Evolutionary conservation across 2,113 vertebrate genomes (phyloP), one percentile per base, ranked within the genome.

Genomic region (Nesogale talazaci): DNA sequence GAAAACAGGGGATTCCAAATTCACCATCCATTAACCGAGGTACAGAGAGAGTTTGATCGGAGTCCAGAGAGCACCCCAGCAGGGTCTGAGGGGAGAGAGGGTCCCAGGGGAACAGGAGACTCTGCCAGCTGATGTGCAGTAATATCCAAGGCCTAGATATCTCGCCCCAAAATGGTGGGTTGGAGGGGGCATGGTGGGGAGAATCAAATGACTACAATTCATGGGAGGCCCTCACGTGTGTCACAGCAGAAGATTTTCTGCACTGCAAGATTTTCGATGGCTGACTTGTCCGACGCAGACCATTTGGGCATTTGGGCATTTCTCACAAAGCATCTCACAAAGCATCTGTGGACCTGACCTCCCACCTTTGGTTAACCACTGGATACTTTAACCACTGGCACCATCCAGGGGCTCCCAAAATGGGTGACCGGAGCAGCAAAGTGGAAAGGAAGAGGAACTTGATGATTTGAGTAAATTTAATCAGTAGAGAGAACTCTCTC

Each of bases 1-100:
- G 38, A 75, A 85, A 94, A 88, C 40, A 19, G 10, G 34, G 82
- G 82, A 76, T 65, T 90, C 67, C 82, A 91, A 89, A 52, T 80
- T 65, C 80, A 65, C 19, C 83, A 70, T 78, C 69, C 34, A 93
- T 36, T 74, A 89, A 52, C 14, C 46, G 14, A 52, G 10, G 46
- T 52, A n/a, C n/a, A 52, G 42, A 5, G 46, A 52, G 46, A 52
- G 46, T 11, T 52, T 52, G 46, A 52, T 6, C n/a, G 46, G 14
- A 52, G 46, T 52, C 46, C 46, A 52, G 46, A 52, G 9, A 11
- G 46, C 46, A 52, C 46, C 46, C 46, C 46, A 52, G 10, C 10
- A 12, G 46, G 59, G 59, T 19, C 59, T 20, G 59, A 52, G 59
- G 22, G 59, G 17, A 7, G 17, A 61, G 59, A 61, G 59, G 46